Evolutionary conservation across 64 coral and sea anemone species (phyloP).

Genomic region (Astreopora myriophthalma): DNA sequence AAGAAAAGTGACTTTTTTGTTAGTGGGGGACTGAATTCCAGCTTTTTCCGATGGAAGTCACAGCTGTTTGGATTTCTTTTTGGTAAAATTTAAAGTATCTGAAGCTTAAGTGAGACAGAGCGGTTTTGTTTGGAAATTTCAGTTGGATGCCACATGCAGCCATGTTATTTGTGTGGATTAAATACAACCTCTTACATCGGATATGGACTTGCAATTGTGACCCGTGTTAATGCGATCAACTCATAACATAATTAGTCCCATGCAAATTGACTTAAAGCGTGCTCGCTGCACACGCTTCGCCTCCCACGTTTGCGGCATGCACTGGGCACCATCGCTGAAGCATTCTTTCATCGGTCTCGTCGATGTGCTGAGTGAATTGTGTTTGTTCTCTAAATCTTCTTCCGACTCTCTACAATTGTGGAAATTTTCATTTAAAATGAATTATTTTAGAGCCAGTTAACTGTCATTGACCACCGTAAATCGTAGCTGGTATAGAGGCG

Average conservation of each 20-base stretch:
- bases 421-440: not conserved
- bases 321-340: not conserved
- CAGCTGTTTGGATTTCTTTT: no score
- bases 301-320: not conserved
- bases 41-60: no score
- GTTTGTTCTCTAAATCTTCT: not conserved
- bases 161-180: not conserved
- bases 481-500: not conserved
- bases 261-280: not conserved
- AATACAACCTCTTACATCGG: not conserved
- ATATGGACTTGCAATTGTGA: not conserved
- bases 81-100: no score
- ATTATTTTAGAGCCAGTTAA: not conserved
- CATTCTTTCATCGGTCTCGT: not conserved
- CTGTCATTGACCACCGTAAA: not conserved
- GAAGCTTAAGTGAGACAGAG: not conserved
- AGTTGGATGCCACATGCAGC: no score
- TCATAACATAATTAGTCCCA: not conserved
- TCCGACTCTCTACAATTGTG: not conserved
- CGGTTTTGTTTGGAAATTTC: not conserved
- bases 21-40: no score
- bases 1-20: no score
- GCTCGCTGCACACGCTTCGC: not conserved
- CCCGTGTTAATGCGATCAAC: constrained; percentile 1
- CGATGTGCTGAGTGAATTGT: not conserved